Evolutionary conservation across 2,888 invertebrate genomes (phyloP).

Genomic region (Xanthia icteritia): DNA sequence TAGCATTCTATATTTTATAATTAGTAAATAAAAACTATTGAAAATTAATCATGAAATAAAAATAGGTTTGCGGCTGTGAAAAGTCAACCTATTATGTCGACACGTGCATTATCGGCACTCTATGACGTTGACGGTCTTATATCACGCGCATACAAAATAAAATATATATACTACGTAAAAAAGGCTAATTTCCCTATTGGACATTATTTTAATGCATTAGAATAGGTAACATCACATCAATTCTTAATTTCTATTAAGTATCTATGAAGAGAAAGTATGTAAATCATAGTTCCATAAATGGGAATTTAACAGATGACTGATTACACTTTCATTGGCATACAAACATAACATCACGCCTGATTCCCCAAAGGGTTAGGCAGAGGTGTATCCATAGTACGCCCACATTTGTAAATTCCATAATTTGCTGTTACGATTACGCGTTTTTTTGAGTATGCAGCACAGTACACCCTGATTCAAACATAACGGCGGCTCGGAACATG

Average conservation of each 20-base stretch:
- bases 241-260: not conserved
- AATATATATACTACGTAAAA: too few relatives aligned
- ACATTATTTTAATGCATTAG: not conserved
- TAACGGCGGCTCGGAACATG: too few relatives aligned
- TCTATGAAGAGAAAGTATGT: not conserved
- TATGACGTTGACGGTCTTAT: not conserved
- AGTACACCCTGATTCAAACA: too few relatives aligned
- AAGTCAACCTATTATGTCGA: not conserved
- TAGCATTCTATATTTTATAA: not conserved
- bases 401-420: too few relatives aligned
- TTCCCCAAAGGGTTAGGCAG: too few relatives aligned
- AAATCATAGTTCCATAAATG: not conserved
- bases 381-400: too few relatives aligned
- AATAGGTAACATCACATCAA: too few relatives aligned
- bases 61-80: not conserved
- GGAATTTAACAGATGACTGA: slow-evolving; percentile 8
- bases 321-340: not conserved
- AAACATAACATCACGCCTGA: too few relatives aligned
- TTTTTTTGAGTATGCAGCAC: too few relatives aligned
- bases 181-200: not conserved
- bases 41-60: not conserved
- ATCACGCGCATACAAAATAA: slow-evolving; percentile 4
- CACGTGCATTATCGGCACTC: not conserved
- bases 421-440: too few relatives aligned
- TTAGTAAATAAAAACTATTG: not conserved